Percentiles rank a stretch among this genome's conserved stretches.
These are phyloP conservation scores for Raillietiella orientalis DNA, from an alignment of 2,888 invertebrate genomes.

Conservation along the genomic window DNA sequence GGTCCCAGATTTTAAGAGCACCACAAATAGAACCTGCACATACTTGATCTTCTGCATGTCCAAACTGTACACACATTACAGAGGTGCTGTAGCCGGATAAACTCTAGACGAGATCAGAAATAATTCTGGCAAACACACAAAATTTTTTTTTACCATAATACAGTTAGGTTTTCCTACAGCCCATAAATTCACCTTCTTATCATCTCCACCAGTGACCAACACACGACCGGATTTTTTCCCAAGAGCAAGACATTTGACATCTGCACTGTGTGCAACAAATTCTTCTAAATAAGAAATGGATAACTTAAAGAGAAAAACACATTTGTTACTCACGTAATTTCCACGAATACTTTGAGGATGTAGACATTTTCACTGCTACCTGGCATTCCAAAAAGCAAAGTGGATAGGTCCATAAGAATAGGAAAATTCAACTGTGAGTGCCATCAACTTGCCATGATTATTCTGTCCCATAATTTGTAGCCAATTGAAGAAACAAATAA, in stretches of 20 bases:
- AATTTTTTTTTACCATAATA: conserved; percentile 43
- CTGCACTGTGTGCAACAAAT: conserved; percentile 48
- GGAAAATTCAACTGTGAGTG: too few species aligned
- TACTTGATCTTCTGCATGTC: conserved; percentile 71
- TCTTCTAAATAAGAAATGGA: conserved; percentile 19
- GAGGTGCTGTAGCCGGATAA: conserved; percentile 75
- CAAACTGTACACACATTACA: conserved; percentile 79
- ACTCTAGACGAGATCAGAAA: conserved; percentile 20
- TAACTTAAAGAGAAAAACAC: conserved; percentile 1
- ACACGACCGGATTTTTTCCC: conserved; percentile 72
- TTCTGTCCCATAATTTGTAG: too few species aligned
- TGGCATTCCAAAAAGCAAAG: too few species aligned
- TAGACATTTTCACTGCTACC: not conserved
- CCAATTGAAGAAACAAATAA: too few species aligned
- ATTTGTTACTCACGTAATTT: conserved; percentile 33
- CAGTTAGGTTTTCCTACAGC: conserved; percentile 79
- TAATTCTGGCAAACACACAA: not conserved
- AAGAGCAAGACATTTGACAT: conserved; percentile 57
- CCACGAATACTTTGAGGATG: conserved; percentile 32
- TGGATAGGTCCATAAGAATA: too few species aligned
- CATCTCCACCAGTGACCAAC: conserved; percentile 77
- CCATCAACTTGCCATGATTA: too few species aligned
- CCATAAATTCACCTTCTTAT: conserved; percentile 90
- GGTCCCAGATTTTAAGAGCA: conserved; percentile 77
- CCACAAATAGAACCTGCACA: conserved; percentile 82